A percentile compares a stretch with the other conserved stretches of the same genome.
phyloP scores from a whole-genome alignment of 2,797 vertebrate genomes.

The Steatocranus sp. region DNA sequence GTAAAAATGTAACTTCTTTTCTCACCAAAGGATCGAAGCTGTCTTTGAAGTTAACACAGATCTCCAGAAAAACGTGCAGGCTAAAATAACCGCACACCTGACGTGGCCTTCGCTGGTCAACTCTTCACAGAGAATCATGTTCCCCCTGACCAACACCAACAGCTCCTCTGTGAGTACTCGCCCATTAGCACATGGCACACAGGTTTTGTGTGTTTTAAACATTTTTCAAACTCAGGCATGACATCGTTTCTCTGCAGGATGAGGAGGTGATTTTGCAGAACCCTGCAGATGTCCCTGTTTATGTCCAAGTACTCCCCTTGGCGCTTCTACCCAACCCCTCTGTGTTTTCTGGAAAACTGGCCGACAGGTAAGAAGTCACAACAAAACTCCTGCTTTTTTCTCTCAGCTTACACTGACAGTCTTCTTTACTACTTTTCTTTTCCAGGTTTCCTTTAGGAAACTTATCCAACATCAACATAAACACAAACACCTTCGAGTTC shows the following conservation, averaged over 20 bases:
- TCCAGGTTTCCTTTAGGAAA: slow-evolving; percentile 88
- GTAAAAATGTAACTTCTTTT: background rate
- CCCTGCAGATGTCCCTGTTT: slow-evolving; percentile 89
- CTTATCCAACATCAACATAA: slow-evolving; percentile 80
- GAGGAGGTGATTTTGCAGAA: slow-evolving; percentile 93
- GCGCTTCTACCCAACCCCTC: slow-evolving; percentile 89
- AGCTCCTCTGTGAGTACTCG: slow-evolving; percentile 89
- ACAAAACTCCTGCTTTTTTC: background rate
- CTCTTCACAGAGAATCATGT: slow-evolving; percentile 82
- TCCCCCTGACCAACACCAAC: slow-evolving; percentile 94
- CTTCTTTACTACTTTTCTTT: slow-evolving; percentile 1
- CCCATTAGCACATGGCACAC: background rate
- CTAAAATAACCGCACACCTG: slow-evolving; percentile 88
- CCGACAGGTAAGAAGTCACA: slow-evolving; percentile 79
- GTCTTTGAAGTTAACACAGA: slow-evolving; percentile 96
- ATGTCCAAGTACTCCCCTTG: slow-evolving; percentile 89
- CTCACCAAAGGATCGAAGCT: slow-evolving; percentile 77
- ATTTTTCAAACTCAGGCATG: background rate
- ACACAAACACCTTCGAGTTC: slow-evolving; percentile 90
- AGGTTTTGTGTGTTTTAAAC: background rate
- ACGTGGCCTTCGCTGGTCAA: slow-evolving; percentile 90
- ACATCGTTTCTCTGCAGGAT: slow-evolving; percentile 72
- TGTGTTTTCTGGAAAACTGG: slow-evolving; percentile 83
- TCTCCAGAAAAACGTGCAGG: slow-evolving; percentile 90
- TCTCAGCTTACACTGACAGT: background rate